These are phyloP conservation scores for Pristis pectinata DNA, from an alignment of 2,797 vertebrate species.

Conservation along the genomic window DNA sequence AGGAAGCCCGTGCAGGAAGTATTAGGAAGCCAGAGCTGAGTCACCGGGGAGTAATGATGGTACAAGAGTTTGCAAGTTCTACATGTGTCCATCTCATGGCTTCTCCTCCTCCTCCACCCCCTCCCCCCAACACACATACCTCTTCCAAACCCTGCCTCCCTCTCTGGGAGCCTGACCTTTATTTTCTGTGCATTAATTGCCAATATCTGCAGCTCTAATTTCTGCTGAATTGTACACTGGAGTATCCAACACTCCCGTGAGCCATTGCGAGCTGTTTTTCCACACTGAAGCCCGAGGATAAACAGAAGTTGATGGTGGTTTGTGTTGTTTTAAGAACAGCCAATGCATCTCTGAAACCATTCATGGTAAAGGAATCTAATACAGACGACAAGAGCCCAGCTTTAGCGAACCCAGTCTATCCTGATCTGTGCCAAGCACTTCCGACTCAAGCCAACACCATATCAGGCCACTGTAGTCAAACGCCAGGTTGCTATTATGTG, in stretches of 20 bases:
- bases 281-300: not conserved
- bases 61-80: not conserved
- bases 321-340: not conserved
- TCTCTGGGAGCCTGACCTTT: not conserved
- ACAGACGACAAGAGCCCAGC: not conserved
- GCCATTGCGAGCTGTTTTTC: not conserved
- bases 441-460: not conserved
- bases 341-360: not conserved
- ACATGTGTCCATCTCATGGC: not conserved
- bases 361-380: not conserved
- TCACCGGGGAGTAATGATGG: not conserved
- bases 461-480: no score
- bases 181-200: not conserved
- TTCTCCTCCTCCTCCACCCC: no score
- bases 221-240: not conserved
- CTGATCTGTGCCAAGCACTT: not conserved
- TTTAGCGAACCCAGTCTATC: not conserved
- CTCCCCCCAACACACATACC: not conserved
- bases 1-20: not conserved
- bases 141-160: not conserved
- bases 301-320: not conserved
- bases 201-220: not conserved
- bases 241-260: not conserved
- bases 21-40: conserved; percentile 5
- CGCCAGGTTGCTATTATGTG: not conserved